Base-by-base conservation (phyloP, 1,140 invertebrate species). In the Panagrolaimus sp. region DNA sequence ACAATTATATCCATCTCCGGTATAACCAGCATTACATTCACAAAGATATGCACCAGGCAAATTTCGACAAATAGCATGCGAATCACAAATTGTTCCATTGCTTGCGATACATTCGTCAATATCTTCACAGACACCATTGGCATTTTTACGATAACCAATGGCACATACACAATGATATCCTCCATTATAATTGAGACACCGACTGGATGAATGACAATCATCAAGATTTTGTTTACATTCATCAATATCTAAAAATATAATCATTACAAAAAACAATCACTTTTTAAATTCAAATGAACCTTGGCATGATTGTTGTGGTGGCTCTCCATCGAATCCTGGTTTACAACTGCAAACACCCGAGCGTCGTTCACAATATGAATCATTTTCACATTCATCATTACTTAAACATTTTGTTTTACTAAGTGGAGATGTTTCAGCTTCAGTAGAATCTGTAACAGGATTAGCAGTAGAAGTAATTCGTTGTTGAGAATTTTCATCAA, bases 41-140 rank as follows among this genome's bases (percentile, higher is more conserved):
- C 94, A 96, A 84, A 91, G 90, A 87, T 92, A 96, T 85, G 91
- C 92, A 77, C 94, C 94, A 72, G 95, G 88, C 70, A 93, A 93
- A 87, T 96, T 96, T 76, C 92, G 94, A 87, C 94, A 96, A 83
- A 93, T 91, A 68, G 93, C 91, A 86, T 96, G 94, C 79, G 93
- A 91, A 87, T 95, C 91, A 87, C 94, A 96, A 80, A 93, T 93
- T 76, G 92, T 88, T 84, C 92, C 72, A 47, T 73, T 91, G 26
- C 73, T 65, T 47, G 79, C 79, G 86, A 93, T 94, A 87, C 94
- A 96, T 87, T 96, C 94, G 86, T 96, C 95, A 86, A 94, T 91
- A 86, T 96, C 94, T 93, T 86, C 64, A 46, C 78, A 79, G 7
- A 58, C 66, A 21, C 73, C 71, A 24, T 68, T 55, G 6, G 58